Conservation (phyloP, 1,140 invertebrate species). For the Pseudomyrmex cubaensis region DNA sequence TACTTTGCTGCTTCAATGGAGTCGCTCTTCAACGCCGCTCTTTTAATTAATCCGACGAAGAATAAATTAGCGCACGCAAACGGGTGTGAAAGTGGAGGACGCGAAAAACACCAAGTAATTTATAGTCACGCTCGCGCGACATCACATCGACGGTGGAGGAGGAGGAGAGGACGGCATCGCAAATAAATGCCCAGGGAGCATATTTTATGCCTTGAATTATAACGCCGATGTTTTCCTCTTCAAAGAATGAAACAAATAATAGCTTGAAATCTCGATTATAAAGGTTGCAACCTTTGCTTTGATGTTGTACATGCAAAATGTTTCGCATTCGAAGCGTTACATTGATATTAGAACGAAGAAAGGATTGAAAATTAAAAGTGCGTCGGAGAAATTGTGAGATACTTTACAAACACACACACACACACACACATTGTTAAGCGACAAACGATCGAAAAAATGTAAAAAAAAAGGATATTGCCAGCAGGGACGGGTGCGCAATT, state of each 20-base stretch:
- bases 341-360: conserved; percentile 8
- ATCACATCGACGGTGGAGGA: neutral
- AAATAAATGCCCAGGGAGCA: conserved; percentile 45
- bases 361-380: neutral
- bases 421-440: neutral
- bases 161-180: neutral
- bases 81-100: conserved; percentile 16
- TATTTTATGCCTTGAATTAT: conserved; percentile 8
- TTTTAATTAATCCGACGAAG: conserved; percentile 19
- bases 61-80: conserved; percentile 22
- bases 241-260: conserved; percentile 38
- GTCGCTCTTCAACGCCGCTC: neutral
- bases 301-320: neutral
- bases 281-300: conserved; percentile 11
- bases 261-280: conserved; percentile 56
- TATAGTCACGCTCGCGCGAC: neutral
- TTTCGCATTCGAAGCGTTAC: neutral
- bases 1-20: neutral
- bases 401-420: neutral
- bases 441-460: neutral
- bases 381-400: neutral
- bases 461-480: too few relatives aligned
- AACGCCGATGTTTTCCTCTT: neutral
- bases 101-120: conserved; percentile 33
- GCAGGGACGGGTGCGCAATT: too few relatives aligned